phyloP scores from a whole-genome alignment of 64 coral and sea anemone genomes.

The Stichodactyla mertensii region DNA sequence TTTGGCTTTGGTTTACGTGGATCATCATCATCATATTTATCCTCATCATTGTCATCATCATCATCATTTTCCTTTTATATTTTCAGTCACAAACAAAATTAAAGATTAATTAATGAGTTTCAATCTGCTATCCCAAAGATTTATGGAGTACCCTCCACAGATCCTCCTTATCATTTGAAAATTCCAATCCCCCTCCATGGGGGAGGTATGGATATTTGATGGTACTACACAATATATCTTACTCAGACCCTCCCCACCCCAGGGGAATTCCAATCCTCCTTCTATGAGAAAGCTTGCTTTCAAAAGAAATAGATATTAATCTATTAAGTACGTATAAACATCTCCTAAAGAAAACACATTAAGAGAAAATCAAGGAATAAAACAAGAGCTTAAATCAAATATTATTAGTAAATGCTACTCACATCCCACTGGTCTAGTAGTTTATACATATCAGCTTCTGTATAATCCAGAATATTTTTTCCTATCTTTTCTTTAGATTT shows the following conservation, averaged over 20 bases:
- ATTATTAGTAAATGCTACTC: conserved; percentile 7
- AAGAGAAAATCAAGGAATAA: not conserved
- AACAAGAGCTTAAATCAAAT: not conserved
- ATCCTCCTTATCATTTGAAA: too few species aligned
- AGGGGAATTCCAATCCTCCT: too few species aligned
- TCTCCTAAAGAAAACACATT: not conserved
- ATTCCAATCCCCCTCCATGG: too few species aligned
- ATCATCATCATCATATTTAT: conserved; percentile 86
- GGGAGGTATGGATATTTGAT: too few species aligned
- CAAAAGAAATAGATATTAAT: too few species aligned
- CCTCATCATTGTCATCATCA: conserved; percentile 82
- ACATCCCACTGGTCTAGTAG: conserved; percentile 95
- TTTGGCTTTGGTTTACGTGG: conserved; percentile 53
- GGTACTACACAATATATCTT: too few species aligned
- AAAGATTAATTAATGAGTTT: not conserved
- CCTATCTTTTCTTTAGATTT: conserved; percentile 84
- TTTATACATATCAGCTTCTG: conserved; percentile 75
- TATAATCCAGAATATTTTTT: conserved; percentile 86
- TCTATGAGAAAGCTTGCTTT: too few species aligned
- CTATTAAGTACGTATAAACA: not conserved
- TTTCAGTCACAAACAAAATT: not conserved
- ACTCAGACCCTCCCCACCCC: too few species aligned
- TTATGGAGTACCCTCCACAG: too few species aligned
- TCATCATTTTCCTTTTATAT: conserved; percentile 89
- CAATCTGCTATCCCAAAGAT: too few species aligned